Evolutionary conservation across 2,888 invertebrate genomes (phyloP).

Genomic region (Enchytraeus crypticus): DNA sequence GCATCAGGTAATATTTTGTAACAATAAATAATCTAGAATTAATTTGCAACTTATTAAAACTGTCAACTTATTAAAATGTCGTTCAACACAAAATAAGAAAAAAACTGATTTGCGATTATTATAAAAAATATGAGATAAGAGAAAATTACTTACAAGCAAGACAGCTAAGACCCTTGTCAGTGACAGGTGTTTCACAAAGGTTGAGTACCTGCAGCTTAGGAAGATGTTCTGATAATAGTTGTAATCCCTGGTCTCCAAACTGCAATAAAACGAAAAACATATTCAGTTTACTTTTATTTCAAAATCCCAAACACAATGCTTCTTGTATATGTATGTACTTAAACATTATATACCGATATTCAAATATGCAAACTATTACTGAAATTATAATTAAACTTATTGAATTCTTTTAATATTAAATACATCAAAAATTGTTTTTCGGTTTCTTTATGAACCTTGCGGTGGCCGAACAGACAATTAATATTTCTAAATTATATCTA

Average conservation of each 20-base stretch:
- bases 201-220: constrained; percentile 69
- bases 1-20: too few species aligned
- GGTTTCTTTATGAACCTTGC: too few species aligned
- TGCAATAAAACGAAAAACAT: constrained; percentile 43
- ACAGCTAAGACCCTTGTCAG: constrained; percentile 68
- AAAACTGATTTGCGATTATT: not conserved
- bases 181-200: constrained; percentile 72
- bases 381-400: too few species aligned
- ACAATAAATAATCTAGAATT: too few species aligned
- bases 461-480: too few species aligned
- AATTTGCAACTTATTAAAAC: too few species aligned
- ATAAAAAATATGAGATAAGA: not conserved
- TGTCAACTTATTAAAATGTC: not conserved
- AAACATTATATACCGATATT: not conserved
- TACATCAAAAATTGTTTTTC: too few species aligned
- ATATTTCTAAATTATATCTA: too few species aligned
- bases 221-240: constrained; percentile 69
- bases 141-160: constrained; percentile 57
- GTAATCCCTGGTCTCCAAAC: constrained; percentile 69
- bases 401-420: too few species aligned
- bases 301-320: not conserved
- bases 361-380: too few species aligned
- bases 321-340: not conserved
- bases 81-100: not conserved
- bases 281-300: not conserved